Evolutionary conservation across 2,888 invertebrate species (phyloP), one percentile per base, ranked within the genome.

Genomic region (Athalia rosae): DNA sequence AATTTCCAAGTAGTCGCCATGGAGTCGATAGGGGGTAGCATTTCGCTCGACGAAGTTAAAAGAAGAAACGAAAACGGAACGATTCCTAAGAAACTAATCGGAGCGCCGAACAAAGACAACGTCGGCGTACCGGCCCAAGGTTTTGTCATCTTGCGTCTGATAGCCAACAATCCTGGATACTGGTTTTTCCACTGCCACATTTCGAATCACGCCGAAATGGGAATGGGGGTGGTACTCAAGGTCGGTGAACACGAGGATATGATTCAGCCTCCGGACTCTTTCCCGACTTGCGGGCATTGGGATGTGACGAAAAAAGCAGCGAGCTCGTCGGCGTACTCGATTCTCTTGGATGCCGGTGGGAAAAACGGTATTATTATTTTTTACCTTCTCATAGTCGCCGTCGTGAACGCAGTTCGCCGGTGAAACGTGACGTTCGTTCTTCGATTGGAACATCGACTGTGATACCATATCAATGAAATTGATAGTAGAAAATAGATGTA

Each of bases 181-280:
- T 91, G 91, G 91, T 83, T 91, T 62, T 87, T 91, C 77, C 91
- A 91, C 81, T 91, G 91, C 78, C 91, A 91, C 82, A 85, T 91
- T 4, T 87, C 89, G 15, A 90, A 90, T 82, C 91, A 91, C 81
- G 85, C 89, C 61, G 90, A 90, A 77, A 85, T 90, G 77, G 91
- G 91, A 7, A 91, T 91, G 91, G 90, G 88, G 0, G 80, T 91
- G 28, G 85, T 91, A 4, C 80, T 91, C 13, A 88, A 91, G 82
- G 90, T 91, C 11, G 91, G 91, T 3, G 85, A 89, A 8, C 76
- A 84, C 15, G 63, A 81, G 4, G 84, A 90, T 67, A 87, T 90
- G 86, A 80, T 83, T 13, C 79, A 80, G 43, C 80, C 84, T 28
- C 89, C 90, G 1, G 77, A 80, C 43, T 81, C 84, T 76, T 89